Percentiles rank a stretch among this genome's conserved stretches.
Evolutionary conservation across 2,797 vertebrate species (phyloP).

Genomic region (Catamblyrhynchus diadema): DNA sequence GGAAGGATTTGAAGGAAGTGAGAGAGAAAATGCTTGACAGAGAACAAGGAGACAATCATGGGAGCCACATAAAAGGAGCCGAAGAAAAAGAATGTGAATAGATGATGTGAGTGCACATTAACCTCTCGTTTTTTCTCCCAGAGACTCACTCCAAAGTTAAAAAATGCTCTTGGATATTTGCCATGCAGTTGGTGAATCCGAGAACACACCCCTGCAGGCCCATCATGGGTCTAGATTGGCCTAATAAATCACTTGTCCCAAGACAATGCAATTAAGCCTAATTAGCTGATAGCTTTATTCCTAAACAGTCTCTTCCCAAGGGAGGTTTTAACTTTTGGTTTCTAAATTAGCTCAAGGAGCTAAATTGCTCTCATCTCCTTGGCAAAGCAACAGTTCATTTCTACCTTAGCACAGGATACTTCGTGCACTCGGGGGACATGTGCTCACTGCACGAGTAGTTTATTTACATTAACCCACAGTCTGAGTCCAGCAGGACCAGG

Average conservation of each 20-base stretch:
- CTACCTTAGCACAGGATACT: background rate
- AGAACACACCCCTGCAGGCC: slow-evolving; percentile 59
- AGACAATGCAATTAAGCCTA: slow-evolving; percentile 73
- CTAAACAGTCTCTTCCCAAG: slow-evolving; percentile 65
- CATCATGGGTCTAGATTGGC: slow-evolving; percentile 62
- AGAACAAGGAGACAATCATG: slow-evolving; percentile 12
- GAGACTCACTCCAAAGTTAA: slow-evolving; percentile 32
- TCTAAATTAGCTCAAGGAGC: slow-evolving; percentile 66
- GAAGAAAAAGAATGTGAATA: background rate
- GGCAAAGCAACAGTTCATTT: slow-evolving; percentile 36
- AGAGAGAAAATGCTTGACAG: background rate
- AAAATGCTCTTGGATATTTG: slow-evolving; percentile 63
- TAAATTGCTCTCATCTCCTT: slow-evolving; percentile 62
- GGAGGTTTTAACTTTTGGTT: slow-evolving; percentile 70
- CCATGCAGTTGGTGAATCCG: slow-evolving; percentile 23
- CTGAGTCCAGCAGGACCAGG: background rate
- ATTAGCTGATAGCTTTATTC: slow-evolving; percentile 69
- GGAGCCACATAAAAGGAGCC: background rate
- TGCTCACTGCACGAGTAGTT: background rate
- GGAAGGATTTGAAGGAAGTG: background rate
- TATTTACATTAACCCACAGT: background rate
- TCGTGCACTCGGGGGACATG: background rate
- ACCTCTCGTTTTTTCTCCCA: background rate
- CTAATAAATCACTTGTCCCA: slow-evolving; percentile 73
- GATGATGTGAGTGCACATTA: background rate